Percentiles rank a stretch among this genome's conserved stretches.
Conservation (phyloP, 1,140 invertebrate species). For the Streblospio benedicti region DNA sequence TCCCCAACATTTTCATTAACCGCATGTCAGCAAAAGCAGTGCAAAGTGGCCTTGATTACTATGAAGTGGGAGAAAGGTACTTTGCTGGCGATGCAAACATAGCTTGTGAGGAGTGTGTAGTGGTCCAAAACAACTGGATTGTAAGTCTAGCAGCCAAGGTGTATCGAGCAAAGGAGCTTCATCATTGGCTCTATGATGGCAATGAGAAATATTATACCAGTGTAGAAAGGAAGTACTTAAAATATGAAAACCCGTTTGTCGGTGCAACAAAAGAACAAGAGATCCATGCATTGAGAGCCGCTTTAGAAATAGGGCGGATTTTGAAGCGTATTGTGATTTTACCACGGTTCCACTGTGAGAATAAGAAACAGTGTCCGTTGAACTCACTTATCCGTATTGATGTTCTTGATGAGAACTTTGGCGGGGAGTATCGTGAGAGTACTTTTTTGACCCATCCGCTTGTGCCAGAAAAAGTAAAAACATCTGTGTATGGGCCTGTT, state of each 20-base stretch:
- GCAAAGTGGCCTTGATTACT: conserved; percentile 8
- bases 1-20: no score
- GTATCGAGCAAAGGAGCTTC: conserved; percentile 17
- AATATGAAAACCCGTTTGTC: conserved; percentile 8
- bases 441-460: conserved; percentile 12
- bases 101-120: not conserved
- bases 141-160: conserved; percentile 14
- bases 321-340: conserved; percentile 14
- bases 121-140: conserved; percentile 20
- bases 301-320: conserved; percentile 11
- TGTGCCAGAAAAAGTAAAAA: conserved; percentile 5
- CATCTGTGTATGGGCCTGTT: no score
- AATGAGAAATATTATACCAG: conserved; percentile 10
- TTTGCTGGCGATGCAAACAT: not conserved
- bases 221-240: conserved; percentile 2
- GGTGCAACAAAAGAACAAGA: not conserved
- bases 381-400: conserved; percentile 13
- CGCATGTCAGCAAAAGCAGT: no score
- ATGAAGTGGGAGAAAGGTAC: conserved; percentile 3
- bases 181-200: conserved; percentile 12
- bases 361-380: conserved; percentile 3
- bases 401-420: conserved; percentile 9
- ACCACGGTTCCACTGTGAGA: conserved; percentile 14
- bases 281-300: conserved; percentile 1
- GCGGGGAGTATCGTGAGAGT: conserved; percentile 10